Evolutionary conservation across 2,797 vertebrate genomes (phyloP).

Genomic region (Danionella dracula): DNA sequence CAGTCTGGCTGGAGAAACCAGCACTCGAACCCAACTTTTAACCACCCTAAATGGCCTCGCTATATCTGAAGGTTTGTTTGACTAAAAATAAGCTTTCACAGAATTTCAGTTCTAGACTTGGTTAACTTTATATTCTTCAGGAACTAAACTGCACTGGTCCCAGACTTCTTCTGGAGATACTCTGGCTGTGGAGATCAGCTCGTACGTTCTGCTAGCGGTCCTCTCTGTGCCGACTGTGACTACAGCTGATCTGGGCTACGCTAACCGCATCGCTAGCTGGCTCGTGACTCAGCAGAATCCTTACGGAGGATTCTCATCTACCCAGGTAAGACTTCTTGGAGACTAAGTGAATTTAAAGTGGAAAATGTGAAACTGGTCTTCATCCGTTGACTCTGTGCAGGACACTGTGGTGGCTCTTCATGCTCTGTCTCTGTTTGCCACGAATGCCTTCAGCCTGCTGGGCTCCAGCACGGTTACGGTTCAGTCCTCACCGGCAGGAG

Average conservation of each 20-base stretch:
- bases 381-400: conserved; percentile 32
- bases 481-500: conserved; percentile 46
- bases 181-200: conserved; percentile 62
- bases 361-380: no score
- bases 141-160: background rate
- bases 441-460: conserved; percentile 47
- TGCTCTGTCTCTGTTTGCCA: conserved; percentile 61
- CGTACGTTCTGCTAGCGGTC: conserved; percentile 56
- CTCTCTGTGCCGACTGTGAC: conserved; percentile 50
- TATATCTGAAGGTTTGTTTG: background rate
- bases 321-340: no score
- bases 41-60: background rate
- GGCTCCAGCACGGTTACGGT: conserved; percentile 49
- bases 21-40: background rate
- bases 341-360: no score
- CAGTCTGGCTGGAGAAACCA: background rate
- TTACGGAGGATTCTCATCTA: conserved; percentile 63
- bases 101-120: no score
- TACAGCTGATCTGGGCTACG: conserved; percentile 44
- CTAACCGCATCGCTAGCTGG: conserved; percentile 53
- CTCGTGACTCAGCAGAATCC: conserved; percentile 58
- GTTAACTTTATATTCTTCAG: no score
- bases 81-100: no score
- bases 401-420: conserved; percentile 66
- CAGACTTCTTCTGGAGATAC: conserved; percentile 28